Percentiles rank a stretch among this genome's conserved stretches.
Evolutionary conservation across 2,113 vertebrate genomes (phyloP).

Genomic region (Stictonetta naevosa): DNA sequence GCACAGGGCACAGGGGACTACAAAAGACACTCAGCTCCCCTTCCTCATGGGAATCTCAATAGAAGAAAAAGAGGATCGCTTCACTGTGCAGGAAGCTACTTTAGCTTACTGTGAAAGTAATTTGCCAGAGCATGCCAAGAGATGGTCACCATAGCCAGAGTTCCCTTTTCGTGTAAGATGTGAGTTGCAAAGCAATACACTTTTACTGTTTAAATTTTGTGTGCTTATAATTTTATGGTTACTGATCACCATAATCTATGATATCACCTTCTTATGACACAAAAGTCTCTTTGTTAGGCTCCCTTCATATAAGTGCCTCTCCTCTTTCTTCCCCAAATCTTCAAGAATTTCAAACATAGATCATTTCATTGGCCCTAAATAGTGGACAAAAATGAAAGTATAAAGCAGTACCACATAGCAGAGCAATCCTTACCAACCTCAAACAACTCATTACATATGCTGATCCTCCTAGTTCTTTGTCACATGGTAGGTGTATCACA

Average conservation of each 20-base stretch:
- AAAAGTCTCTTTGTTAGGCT: not conserved
- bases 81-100: slow-evolving; percentile 42
- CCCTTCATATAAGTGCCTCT: not conserved
- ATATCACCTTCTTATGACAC: not conserved
- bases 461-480: not conserved
- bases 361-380: not conserved
- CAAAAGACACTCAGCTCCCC: slow-evolving; percentile 43
- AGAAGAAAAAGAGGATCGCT: slow-evolving; percentile 12
- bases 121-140: not conserved
- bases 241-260: not conserved
- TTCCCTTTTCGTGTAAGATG: not conserved
- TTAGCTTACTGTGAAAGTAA: slow-evolving; percentile 15
- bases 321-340: no score
- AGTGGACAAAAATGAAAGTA: not conserved
- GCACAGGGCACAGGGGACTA: not conserved
- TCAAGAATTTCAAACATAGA: not conserved
- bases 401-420: not conserved
- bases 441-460: not conserved
- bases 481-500: not conserved
- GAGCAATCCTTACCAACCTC: not conserved
- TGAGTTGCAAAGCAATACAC: not conserved
- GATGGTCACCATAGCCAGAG: not conserved
- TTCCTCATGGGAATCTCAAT: slow-evolving; percentile 48
- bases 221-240: not conserved
- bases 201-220: not conserved